Percentiles rank a stretch among this genome's conserved stretches.
Evolutionary conservation across 1,140 invertebrate species (phyloP).

Genomic region (Leptoteleia sp.): DNA sequence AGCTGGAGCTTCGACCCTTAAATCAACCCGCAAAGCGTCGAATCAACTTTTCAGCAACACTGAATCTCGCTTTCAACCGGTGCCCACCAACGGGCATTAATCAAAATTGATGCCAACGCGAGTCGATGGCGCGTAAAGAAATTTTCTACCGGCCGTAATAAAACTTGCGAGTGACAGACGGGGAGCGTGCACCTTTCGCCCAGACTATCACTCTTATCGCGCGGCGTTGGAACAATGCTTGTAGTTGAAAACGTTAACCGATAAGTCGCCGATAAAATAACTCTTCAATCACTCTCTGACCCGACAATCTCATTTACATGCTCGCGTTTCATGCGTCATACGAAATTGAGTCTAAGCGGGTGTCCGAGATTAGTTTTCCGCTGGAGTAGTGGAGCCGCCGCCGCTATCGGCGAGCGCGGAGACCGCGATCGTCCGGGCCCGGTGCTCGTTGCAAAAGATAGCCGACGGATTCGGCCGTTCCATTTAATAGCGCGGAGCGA

Average conservation of each 20-base stretch:
- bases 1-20: too few species aligned
- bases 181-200: too few species aligned
- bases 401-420: slow-evolving; percentile 10
- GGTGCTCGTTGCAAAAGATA: slow-evolving; percentile 37
- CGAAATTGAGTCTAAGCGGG: not conserved
- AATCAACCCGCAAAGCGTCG: too few species aligned
- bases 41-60: too few species aligned
- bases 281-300: slow-evolving; percentile 4
- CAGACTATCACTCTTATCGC: slow-evolving; percentile 6
- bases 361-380: not conserved
- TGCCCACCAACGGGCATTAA: too few species aligned
- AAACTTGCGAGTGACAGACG: too few species aligned
- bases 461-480: slow-evolving; percentile 44
- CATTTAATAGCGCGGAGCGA: slow-evolving; percentile 57
- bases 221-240: slow-evolving; percentile 8
- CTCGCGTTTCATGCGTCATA: slow-evolving; percentile 8
- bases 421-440: slow-evolving; percentile 31
- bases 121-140: too few species aligned
- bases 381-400: not conserved
- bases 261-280: slow-evolving; percentile 9
- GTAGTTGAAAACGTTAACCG: not conserved
- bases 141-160: too few species aligned
- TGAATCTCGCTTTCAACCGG: too few species aligned
- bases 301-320: slow-evolving; percentile 8
- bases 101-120: too few species aligned